Base-by-base conservation (phyloP, 2,888 invertebrate genomes). In the Chymomyza caudatula region DNA sequence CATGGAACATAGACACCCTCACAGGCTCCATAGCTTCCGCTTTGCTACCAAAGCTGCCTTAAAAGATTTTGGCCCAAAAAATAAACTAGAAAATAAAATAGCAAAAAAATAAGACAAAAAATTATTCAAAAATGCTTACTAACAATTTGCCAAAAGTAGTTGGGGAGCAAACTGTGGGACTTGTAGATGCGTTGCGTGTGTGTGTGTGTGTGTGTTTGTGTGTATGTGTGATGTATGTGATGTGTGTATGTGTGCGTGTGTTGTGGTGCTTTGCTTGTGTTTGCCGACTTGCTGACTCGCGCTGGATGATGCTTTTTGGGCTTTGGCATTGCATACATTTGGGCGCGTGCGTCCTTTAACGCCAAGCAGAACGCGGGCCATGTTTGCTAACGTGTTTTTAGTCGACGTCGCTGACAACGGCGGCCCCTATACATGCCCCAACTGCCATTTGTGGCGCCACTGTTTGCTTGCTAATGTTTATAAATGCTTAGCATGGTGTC, bases 51-150 rank as follows among this genome's bases (percentile, higher is more conserved):
- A 49, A 52, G n/a, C 23, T 25, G 23, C 52, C n/a, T 15, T 13
- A 11, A n/a, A 22, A 15, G 58, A 25, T 23, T 58, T 56, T 56
- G 47, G 25, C 47, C 25, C 44, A 49, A 58, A 37, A n/a, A 17
- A 43, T 56, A 60, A 52, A 37, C 57, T 19, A 67, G 25, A 20
- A 52, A 37, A 37, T 49, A 6, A 20, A n/a, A 63, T 2, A 51
- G 6, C 13, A 53, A 59, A 60, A 15, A 37, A 52, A 17, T 29
- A 64, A 25, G 57, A 47, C 55, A 58, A 68, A 76, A 87, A 85
- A 87, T 86, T 85, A 87, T 87, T 86, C 86, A 87, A 82, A 88
- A 88, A 86, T 80, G 81, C 87, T 77, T 74, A 85, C 80, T 87
- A 86, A 79, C 87, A 87, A 80, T 85, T 88, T 87, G 74, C 69